A percentile compares a stretch with the other conserved stretches of the same genome.
phyloP scores from a whole-genome alignment of 2,888 invertebrate genomes.

The Chymomyza amoena region DNA sequence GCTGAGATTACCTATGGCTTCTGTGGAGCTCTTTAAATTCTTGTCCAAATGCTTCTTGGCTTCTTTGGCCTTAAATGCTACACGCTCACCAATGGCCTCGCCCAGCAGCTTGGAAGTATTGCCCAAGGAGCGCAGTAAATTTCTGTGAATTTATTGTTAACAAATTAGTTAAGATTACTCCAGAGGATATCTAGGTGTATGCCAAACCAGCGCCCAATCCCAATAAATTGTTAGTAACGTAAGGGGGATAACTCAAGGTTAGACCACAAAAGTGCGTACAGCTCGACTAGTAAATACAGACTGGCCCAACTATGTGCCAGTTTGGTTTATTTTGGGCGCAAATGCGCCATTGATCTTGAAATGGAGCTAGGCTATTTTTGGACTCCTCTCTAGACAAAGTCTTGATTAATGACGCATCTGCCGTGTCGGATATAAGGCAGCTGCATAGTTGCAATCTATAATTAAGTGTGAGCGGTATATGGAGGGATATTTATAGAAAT shows the following conservation, averaged over 20 bases:
- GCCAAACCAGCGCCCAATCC: neutral
- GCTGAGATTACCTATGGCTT: conserved; percentile 69
- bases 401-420: conserved; percentile 5
- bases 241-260: neutral
- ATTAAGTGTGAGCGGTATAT: neutral
- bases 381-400: neutral
- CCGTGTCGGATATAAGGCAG: conserved; percentile 1
- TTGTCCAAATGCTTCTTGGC: conserved; percentile 77
- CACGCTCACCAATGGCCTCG: conserved; percentile 77
- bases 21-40: conserved; percentile 76
- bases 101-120: conserved; percentile 76
- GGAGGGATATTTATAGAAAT: neutral
- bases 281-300: neutral
- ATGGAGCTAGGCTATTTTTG: conserved; percentile 13
- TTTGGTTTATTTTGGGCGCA: neutral
- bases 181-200: neutral
- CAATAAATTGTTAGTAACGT: conserved; percentile 5
- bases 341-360: conserved; percentile 18
- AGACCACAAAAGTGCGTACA: neutral
- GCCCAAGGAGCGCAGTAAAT: conserved; percentile 77
- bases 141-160: conserved; percentile 53
- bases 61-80: conserved; percentile 75
- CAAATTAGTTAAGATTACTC: neutral
- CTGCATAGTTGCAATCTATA: neutral
- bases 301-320: neutral